These are phyloP conservation scores for Brachypteracias leptosomus DNA, from an alignment of 2,113 vertebrate genomes.

Conservation along the genomic window DNA sequence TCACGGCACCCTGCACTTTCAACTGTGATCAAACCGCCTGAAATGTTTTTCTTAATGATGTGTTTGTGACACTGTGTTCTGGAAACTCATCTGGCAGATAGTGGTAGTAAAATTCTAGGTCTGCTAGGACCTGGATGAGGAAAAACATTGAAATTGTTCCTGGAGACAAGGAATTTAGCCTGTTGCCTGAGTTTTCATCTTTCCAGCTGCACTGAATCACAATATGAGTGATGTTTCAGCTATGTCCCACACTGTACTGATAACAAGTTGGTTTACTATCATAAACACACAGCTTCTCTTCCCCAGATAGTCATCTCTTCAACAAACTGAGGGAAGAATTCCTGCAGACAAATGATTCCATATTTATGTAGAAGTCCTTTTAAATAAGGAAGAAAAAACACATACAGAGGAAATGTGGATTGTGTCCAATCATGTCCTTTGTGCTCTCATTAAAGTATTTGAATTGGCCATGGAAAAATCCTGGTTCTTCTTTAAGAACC, in stretches of 20 bases:
- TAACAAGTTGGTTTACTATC: neutral
- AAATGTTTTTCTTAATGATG: neutral
- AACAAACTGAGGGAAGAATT: neutral
- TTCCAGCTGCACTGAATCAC: neutral
- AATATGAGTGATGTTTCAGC: neutral
- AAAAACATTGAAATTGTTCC: neutral
- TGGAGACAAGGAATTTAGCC: neutral
- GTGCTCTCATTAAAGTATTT: neutral
- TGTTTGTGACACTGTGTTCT: neutral
- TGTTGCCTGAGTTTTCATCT: neutral
- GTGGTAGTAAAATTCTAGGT: neutral
- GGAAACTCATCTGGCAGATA: neutral
- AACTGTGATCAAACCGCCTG: neutral
- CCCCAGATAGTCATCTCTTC: neutral
- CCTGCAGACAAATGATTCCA: neutral
- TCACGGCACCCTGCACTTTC: accelerated
- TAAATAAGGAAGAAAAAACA: neutral
- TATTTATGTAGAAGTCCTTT: neutral
- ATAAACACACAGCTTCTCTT: neutral
- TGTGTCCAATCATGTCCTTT: neutral
- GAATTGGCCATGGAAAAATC: neutral
- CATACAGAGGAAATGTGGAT: neutral
- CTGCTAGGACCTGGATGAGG: neutral
- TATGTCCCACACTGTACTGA: neutral
- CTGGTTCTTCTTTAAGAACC: neutral